A percentile compares a stretch with the other conserved stretches of the same genome.
Evolutionary conservation across 1,140 invertebrate species (phyloP).

Genomic region (Belonocnema kinseyi): DNA sequence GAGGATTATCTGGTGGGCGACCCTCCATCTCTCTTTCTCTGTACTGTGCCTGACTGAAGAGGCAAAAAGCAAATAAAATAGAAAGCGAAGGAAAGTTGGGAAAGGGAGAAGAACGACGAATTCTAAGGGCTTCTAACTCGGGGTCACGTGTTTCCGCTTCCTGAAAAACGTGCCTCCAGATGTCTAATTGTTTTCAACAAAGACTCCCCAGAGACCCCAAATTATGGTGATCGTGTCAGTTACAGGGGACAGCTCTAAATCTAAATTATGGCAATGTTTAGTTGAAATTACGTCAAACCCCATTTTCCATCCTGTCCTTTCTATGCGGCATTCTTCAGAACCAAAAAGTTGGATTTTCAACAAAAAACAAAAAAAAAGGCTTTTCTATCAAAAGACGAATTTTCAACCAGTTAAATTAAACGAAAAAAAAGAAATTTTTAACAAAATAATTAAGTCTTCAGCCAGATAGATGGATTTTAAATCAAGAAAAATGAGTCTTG

Average conservation of each 20-base stretch:
- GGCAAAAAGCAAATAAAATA: slow-evolving; percentile 32
- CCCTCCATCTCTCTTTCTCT: slow-evolving; percentile 38
- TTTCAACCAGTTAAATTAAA: too few relatives aligned
- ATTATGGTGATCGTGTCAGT: slow-evolving; percentile 28
- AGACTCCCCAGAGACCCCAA: slow-evolving; percentile 22
- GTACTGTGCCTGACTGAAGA: slow-evolving; percentile 16
- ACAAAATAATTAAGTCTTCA: too few relatives aligned
- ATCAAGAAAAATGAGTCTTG: too few relatives aligned
- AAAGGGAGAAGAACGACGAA: slow-evolving; percentile 2
- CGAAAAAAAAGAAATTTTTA: too few relatives aligned
- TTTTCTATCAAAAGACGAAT: too few relatives aligned
- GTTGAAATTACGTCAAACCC: slow-evolving; percentile 21
- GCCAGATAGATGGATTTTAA: too few relatives aligned
- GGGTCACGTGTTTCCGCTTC: slow-evolving; percentile 41
- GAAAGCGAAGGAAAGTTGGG: background rate
- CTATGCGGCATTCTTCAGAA: background rate
- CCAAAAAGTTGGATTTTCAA: too few relatives aligned
- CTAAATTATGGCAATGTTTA: slow-evolving; percentile 16
- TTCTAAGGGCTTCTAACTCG: background rate
- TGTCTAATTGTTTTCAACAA: slow-evolving; percentile 29
- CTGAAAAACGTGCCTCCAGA: slow-evolving; percentile 28
- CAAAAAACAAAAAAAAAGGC: too few relatives aligned
- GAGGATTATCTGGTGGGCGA: slow-evolving; percentile 40
- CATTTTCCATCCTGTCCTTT: background rate
- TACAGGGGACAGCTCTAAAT: slow-evolving; percentile 16